phyloP scores from a whole-genome alignment of 2,797 vertebrate species.

The Fistularia tabacaria region DNA sequence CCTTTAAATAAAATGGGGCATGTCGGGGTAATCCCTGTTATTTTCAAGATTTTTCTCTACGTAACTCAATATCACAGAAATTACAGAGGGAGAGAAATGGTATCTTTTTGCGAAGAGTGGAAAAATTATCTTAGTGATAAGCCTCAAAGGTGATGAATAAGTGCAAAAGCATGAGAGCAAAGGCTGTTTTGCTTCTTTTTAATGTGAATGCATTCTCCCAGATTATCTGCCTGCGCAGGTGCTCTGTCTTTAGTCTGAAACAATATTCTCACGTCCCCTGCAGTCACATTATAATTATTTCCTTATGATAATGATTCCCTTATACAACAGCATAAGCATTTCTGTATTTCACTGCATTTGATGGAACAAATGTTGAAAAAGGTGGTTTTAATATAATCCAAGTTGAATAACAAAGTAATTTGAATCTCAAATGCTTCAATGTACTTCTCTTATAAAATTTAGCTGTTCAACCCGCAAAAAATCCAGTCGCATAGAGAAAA shows the following conservation, averaged over 20 bases:
- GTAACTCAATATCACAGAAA: constrained; percentile 66
- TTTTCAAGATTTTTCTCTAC: constrained; percentile 66
- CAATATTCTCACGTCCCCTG: constrained; percentile 16
- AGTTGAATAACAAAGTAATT: too few relatives aligned
- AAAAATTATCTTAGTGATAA: constrained; percentile 17
- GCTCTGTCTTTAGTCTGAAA: constrained; percentile 32
- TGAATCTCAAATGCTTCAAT: too few relatives aligned
- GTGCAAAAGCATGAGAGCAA: constrained; percentile 38
- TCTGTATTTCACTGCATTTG: constrained; percentile 11
- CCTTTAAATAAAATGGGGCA: constrained; percentile 24
- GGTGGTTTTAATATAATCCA: too few relatives aligned
- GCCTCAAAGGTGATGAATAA: constrained; percentile 42
- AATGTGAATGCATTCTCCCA: constrained; percentile 38
- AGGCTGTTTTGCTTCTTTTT: constrained; percentile 46
- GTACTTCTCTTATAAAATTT: too few relatives aligned
- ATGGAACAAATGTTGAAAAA: not conserved
- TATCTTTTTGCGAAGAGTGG: constrained; percentile 44
- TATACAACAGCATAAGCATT: not conserved
- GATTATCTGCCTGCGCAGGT: constrained; percentile 39
- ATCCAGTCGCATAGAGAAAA: too few relatives aligned
- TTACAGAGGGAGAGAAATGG: constrained; percentile 49
- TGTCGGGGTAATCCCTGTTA: constrained; percentile 61
- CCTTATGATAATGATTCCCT: too few relatives aligned
- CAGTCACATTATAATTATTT: not conserved
- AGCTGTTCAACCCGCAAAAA: too few relatives aligned